phyloP scores from a whole-genome alignment of 2,888 invertebrate species.

The Zygogramma bicolorata region DNA sequence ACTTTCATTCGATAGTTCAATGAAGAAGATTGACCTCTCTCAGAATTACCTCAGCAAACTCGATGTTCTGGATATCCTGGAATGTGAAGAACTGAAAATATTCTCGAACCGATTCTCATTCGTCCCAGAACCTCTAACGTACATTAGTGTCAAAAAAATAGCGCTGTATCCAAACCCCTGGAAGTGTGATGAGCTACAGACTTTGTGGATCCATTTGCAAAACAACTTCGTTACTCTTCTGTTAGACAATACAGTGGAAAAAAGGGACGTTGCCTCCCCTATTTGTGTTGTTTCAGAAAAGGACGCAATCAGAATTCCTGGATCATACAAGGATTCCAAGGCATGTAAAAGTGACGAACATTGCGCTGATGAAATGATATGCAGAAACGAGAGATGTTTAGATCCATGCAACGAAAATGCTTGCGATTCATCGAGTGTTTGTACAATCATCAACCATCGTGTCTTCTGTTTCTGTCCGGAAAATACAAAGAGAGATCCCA shows the following conservation, averaged over 20 bases:
- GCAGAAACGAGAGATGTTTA: slow-evolving; percentile 25
- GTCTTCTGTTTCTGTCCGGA: slow-evolving; percentile 27
- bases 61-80: slow-evolving; percentile 33
- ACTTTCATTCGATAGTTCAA: slow-evolving; percentile 26
- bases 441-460: slow-evolving; percentile 21
- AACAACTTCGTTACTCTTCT: slow-evolving; percentile 25
- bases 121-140: slow-evolving; percentile 30
- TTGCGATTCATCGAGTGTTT: slow-evolving; percentile 32
- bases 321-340: no score
- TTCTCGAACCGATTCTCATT: slow-evolving; percentile 30
- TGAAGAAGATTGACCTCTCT: slow-evolving; percentile 27
- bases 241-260: neutral
- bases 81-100: slow-evolving; percentile 31
- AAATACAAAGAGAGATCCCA: slow-evolving; percentile 10
- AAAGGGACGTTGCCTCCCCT: slow-evolving; percentile 20
- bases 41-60: slow-evolving; percentile 28
- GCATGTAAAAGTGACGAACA: neutral
- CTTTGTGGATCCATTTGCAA: slow-evolving; percentile 27
- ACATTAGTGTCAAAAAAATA: slow-evolving; percentile 27
- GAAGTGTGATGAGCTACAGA: slow-evolving; percentile 36
- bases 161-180: slow-evolving; percentile 40
- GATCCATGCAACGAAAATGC: slow-evolving; percentile 32
- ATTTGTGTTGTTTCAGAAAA: slow-evolving; percentile 19
- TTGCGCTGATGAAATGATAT: neutral
- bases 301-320: neutral